A percentile compares a stretch with the other conserved stretches of the same genome.
Conservation (phyloP, 2,888 invertebrate genomes). For the Amiota communis region DNA sequence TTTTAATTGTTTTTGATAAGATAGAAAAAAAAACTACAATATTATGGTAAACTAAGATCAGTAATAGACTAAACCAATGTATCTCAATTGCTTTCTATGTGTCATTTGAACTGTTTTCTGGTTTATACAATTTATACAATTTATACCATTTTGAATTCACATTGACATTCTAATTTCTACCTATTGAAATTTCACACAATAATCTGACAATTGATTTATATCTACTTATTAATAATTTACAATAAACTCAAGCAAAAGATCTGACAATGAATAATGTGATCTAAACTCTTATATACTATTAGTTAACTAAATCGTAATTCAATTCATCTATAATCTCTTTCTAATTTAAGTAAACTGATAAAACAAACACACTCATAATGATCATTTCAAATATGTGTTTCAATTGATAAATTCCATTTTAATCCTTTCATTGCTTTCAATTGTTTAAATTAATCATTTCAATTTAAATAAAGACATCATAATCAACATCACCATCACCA, state of each 20-base stretch:
- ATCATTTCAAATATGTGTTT: too few relatives aligned
- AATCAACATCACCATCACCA: too few relatives aligned
- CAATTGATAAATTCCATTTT: too few relatives aligned
- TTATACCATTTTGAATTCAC: not conserved
- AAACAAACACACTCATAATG: too few relatives aligned
- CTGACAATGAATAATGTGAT: not conserved
- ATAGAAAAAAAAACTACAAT: conserved; percentile 7
- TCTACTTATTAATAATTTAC: not conserved
- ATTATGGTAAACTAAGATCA: conserved; percentile 46
- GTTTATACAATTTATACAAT: too few relatives aligned
- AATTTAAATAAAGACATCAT: conserved; percentile 29
- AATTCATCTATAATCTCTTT: too few relatives aligned
- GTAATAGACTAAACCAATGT: conserved; percentile 21
- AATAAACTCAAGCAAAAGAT: not conserved
- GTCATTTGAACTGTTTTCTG: not conserved
- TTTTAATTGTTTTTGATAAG: conserved; percentile 47
- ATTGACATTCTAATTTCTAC: conserved; percentile 19
- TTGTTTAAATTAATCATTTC: conserved; percentile 24
- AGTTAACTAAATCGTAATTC: too few relatives aligned
- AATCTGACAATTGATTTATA: not conserved
- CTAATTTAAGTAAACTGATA: too few relatives aligned
- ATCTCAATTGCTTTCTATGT: not conserved
- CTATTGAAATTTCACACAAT: conserved; percentile 15
- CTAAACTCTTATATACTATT: not conserved
- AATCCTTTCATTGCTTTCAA: not conserved